phyloP scores from a whole-genome alignment of 2,113 vertebrate genomes.

The Catharus bicknelli region DNA sequence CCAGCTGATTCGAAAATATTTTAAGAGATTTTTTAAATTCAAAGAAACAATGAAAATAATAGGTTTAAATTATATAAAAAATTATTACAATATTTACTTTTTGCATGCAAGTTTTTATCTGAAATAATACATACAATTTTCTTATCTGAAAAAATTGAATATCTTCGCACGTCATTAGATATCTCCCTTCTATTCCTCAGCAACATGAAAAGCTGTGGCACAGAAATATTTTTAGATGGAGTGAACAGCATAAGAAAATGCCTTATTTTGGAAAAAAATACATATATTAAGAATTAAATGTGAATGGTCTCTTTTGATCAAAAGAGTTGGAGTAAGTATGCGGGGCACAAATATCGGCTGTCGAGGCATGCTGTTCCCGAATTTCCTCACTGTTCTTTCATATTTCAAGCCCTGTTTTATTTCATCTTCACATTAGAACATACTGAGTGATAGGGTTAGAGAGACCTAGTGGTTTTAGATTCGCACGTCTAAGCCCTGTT shows the following conservation, averaged over 20 bases:
- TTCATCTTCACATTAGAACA: conserved; percentile 50
- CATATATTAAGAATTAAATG: conserved; percentile 24
- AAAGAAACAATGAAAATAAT: background rate
- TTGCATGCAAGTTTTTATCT: background rate
- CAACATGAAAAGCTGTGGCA: background rate
- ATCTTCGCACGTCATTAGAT: background rate
- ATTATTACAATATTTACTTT: background rate
- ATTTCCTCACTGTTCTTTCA: conserved; percentile 64
- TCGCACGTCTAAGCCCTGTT: background rate
- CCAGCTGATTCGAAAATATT: background rate
- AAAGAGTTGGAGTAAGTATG: background rate
- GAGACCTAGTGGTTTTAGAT: background rate
- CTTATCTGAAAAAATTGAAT: background rate
- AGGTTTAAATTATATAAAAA: background rate
- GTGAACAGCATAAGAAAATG: background rate
- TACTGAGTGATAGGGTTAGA: conserved; percentile 63
- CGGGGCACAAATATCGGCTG: conserved; percentile 20
- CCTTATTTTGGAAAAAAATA: conserved; percentile 17
- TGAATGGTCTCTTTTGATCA: conserved; percentile 26
- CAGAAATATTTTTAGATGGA: conserved; percentile 26
- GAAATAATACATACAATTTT: background rate
- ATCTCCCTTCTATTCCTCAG: background rate
- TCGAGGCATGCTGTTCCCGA: conserved; percentile 39
- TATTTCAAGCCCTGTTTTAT: conserved; percentile 62
- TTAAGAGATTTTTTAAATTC: background rate